These are phyloP conservation scores for Burhinus bistriatus DNA, from an alignment of 2,113 vertebrate species.

Conservation along the genomic window DNA sequence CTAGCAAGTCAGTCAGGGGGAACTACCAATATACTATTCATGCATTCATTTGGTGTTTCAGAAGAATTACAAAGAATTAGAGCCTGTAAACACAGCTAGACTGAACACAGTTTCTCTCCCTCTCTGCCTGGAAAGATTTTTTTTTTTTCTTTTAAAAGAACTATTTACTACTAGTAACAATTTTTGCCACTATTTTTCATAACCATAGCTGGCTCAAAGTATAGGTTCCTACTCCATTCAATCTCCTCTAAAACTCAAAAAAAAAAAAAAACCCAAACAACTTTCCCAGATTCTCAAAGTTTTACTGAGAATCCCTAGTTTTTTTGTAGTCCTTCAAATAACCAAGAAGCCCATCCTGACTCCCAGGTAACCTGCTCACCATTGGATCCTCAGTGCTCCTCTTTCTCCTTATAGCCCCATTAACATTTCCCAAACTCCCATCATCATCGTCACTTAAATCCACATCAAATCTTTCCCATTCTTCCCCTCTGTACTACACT, in stretches of 20 bases:
- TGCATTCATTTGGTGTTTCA: not conserved
- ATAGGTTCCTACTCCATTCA: not conserved
- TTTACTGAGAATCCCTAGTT: not conserved
- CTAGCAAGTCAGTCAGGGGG: not conserved
- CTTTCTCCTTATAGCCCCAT: not conserved
- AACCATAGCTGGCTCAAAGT: not conserved
- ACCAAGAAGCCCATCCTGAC: not conserved
- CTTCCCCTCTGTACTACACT: not conserved
- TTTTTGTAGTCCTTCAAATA: not conserved
- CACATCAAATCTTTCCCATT: not conserved
- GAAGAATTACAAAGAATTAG: not conserved
- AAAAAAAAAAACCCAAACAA: not conserved
- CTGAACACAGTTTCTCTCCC: not conserved
- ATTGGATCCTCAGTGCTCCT: accelerated
- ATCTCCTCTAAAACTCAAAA: not conserved
- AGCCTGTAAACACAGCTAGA: not conserved
- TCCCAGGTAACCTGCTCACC: not conserved
- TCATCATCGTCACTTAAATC: not conserved
- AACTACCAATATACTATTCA: not conserved
- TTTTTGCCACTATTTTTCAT: not conserved
- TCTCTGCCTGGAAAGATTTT: not conserved
- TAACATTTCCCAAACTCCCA: not conserved
- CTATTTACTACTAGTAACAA: not conserved
- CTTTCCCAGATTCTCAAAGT: not conserved
- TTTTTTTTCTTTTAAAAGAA: not conserved